Percentiles rank a stretch among this genome's conserved stretches.
phyloP scores from a whole-genome alignment of 2,113 vertebrate species.

The Coturnix japonica region DNA sequence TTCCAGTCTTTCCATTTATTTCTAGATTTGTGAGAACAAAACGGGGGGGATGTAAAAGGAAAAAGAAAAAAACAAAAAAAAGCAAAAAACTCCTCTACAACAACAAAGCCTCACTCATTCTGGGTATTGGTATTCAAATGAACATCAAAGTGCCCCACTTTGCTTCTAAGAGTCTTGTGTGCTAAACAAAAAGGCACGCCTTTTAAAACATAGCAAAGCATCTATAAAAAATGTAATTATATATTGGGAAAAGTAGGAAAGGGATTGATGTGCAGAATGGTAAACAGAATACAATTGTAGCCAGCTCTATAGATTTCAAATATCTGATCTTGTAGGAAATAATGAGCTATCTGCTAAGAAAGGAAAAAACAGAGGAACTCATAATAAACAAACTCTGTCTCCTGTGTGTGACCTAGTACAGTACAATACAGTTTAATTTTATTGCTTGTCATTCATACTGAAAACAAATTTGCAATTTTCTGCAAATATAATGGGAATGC shows the following conservation, averaged over 20 bases:
- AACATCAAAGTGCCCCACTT: conserved; percentile 20
- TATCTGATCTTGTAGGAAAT: conserved; percentile 70
- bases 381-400: conserved; percentile 64
- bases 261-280: conserved; percentile 40
- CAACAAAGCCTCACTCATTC: background rate
- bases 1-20: background rate
- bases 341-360: conserved; percentile 72
- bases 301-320: conserved; percentile 65
- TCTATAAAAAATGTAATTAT: conserved; percentile 59
- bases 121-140: conserved; percentile 24
- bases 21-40: conserved; percentile 16
- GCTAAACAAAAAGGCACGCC: background rate
- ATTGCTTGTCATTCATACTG: conserved; percentile 68
- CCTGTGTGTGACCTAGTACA: conserved; percentile 55
- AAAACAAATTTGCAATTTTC: conserved; percentile 68
- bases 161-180: conserved; percentile 12
- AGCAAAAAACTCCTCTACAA: background rate
- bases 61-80: background rate
- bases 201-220: conserved; percentile 27
- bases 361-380: conserved; percentile 45
- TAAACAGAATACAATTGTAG: conserved; percentile 50
- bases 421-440: conserved; percentile 73
- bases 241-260: conserved; percentile 42
- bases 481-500: conserved; percentile 64
- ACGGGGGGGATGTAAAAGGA: no score